These are phyloP conservation scores for Micoletzkya japonica DNA, from an alignment of 2,888 invertebrate genomes.

Conservation along the genomic window DNA sequence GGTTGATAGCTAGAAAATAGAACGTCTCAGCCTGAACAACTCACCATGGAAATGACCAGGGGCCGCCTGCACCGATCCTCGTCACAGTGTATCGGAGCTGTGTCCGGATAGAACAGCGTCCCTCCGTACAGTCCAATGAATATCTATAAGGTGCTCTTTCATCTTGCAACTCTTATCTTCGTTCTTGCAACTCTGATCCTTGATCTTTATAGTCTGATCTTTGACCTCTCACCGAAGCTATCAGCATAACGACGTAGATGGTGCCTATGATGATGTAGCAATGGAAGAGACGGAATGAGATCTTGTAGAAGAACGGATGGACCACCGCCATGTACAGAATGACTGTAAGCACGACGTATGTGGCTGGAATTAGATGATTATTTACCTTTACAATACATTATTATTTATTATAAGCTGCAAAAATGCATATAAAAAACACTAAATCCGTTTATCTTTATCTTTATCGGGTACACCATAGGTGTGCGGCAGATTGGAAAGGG, in stretches of 20 bases:
- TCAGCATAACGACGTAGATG: conserved; percentile 50
- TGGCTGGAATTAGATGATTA: conserved; percentile 34
- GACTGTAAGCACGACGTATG: conserved; percentile 51
- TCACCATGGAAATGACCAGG: conserved; percentile 45
- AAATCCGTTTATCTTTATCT: too few species aligned
- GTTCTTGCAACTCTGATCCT: background rate
- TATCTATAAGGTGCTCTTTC: conserved; percentile 15
- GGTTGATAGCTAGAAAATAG: background rate
- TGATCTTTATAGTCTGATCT: conserved; percentile 6
- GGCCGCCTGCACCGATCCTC: conserved; percentile 51
- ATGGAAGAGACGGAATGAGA: conserved; percentile 38
- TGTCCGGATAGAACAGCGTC: conserved; percentile 56
- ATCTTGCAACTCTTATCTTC: background rate
- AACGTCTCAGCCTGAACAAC: background rate
- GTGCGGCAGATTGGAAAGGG: too few species aligned
- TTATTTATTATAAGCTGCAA: too few species aligned
- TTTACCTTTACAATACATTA: too few species aligned
- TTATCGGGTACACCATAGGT: too few species aligned
- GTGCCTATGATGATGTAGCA: conserved; percentile 45
- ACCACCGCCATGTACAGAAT: conserved; percentile 57
- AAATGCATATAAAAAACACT: too few species aligned
- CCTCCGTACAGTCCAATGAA: conserved; percentile 52
- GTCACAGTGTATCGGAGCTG: conserved; percentile 52
- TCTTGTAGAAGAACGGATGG: conserved; percentile 53
- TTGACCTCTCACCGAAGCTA: conserved; percentile 42